A percentile compares a stretch with the other conserved stretches of the same genome.
Conservation (phyloP, 2,113 vertebrate genomes). For the Perca fluviatilis region DNA sequence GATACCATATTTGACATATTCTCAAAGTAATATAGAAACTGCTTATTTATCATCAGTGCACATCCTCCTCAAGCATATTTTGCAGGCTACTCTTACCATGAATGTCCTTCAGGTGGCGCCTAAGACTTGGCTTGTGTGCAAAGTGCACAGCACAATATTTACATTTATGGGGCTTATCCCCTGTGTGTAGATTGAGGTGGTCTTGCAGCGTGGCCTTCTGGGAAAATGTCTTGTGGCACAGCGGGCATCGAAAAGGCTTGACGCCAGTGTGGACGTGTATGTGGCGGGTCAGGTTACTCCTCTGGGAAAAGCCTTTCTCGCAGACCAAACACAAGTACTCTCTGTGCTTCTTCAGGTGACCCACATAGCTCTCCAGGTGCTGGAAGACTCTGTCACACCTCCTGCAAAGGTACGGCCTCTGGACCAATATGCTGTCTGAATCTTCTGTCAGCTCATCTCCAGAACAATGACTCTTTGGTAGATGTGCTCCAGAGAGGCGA, state of each 20-base stretch:
- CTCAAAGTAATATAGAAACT: background rate
- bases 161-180: constrained; percentile 86
- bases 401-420: constrained; percentile 83
- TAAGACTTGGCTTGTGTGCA: constrained; percentile 88
- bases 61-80: constrained; percentile 56
- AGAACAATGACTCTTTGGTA: background rate
- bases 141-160: constrained; percentile 89
- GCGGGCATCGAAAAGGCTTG: constrained; percentile 90
- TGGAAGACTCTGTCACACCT: constrained; percentile 90
- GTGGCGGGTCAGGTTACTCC: constrained; percentile 89
- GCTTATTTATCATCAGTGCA: background rate
- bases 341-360: constrained; percentile 91
- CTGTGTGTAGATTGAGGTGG: constrained; percentile 91
- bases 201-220: constrained; percentile 90
- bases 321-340: constrained; percentile 90
- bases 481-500: constrained; percentile 8
- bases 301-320: constrained; percentile 89
- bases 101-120: constrained; percentile 88
- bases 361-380: constrained; percentile 89
- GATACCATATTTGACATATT: background rate
- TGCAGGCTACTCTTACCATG: constrained; percentile 84
- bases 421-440: constrained; percentile 10
- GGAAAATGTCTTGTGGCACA: constrained; percentile 91
- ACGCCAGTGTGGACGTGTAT: constrained; percentile 89
- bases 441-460: constrained; percentile 1